Evolutionary conservation across 2,797 vertebrate species (phyloP), one percentile per base, ranked within the genome.

Genomic region (Sylvia borin): DNA sequence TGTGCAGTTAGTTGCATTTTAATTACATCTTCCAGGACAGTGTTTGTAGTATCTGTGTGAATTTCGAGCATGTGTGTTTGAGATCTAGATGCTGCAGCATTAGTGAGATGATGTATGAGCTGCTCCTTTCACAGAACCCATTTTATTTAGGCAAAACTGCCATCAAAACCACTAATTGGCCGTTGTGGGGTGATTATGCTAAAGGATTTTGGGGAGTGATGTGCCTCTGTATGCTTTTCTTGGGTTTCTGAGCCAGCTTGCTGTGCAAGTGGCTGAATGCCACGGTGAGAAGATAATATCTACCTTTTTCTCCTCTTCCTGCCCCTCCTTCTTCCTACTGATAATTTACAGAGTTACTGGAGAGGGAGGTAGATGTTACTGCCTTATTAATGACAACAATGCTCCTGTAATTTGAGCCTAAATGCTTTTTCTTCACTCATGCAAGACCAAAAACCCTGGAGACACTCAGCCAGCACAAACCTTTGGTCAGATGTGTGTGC

Each of bases 111-210:
- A 34, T 27, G 13, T n/a, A 31, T 6, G 58, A 75, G 47, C 66
- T 84, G 73, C 27, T 88, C 11, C 55, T 90, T 38, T 62, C 34
- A 64, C 45, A 60, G 60, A 76, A 36, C 9, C 34, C 1, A 0
- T 71, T 71, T 32, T 31, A 42, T 75, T 88, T 62, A 27, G 13
- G 4, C 57, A 16, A 66, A 91, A 34, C 13, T 34, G 9, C 75
- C 26, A 19, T 48, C 43, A 47, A 6, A 83, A 42, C 51, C 45
- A 15, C n/a, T 31, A 34, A 54, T 18, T 53, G 57, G 34, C 53
- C 5, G 1, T 45, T 2, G 0, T 54, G 43, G 2, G 1, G 16
- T 38, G 54, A 15, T 48, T 54, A 61, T 72, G 62, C 54, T 34
- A 29, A 21, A 60, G 45, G 53, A n/a, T 64, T 87, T 83, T 62